These are phyloP conservation scores for Bergia puertoricense DNA, from an alignment of 92 coral and sea anemone genomes.

Conservation along the genomic window DNA sequence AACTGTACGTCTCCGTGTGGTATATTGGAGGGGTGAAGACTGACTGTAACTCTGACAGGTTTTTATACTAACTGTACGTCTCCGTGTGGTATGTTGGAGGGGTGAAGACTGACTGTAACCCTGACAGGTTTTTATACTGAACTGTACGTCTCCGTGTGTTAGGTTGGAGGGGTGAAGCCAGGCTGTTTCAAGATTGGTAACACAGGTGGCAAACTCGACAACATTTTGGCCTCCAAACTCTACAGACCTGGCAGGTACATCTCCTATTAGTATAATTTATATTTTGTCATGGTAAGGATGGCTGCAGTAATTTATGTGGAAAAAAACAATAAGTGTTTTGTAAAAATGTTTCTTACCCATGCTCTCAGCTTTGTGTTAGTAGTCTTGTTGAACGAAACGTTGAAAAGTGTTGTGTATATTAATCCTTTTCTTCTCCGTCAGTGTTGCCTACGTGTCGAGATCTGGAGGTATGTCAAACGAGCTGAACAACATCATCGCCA, in stretches of 20 bases:
- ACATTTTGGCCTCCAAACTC: slow-evolving; percentile 91
- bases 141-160: not conserved
- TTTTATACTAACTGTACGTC: too few species aligned
- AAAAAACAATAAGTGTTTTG: not conserved
- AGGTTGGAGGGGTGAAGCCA: slow-evolving; percentile 99
- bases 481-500: slow-evolving; percentile 94
- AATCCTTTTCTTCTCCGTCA: slow-evolving; percentile 14
- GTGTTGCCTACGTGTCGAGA: slow-evolving; percentile 98
- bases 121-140: too few species aligned
- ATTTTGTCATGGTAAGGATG: too few species aligned
- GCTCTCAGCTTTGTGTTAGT: not conserved
- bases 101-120: too few species aligned
- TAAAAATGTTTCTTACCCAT: not conserved
- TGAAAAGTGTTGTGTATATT: too few species aligned
- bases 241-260: slow-evolving; percentile 92
- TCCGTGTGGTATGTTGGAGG: too few species aligned
- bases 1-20: too few species aligned
- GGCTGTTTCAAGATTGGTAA: slow-evolving; percentile 98
- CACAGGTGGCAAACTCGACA: slow-evolving; percentile 97
- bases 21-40: too few species aligned
- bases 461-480: slow-evolving; percentile 99
- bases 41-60: too few species aligned
- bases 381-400: too few species aligned
- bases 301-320: not conserved
- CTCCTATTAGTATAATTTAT: not conserved